Evolutionary conservation across 64 coral and sea anemone genomes (phyloP).

Genomic region (Trachythela sp.): DNA sequence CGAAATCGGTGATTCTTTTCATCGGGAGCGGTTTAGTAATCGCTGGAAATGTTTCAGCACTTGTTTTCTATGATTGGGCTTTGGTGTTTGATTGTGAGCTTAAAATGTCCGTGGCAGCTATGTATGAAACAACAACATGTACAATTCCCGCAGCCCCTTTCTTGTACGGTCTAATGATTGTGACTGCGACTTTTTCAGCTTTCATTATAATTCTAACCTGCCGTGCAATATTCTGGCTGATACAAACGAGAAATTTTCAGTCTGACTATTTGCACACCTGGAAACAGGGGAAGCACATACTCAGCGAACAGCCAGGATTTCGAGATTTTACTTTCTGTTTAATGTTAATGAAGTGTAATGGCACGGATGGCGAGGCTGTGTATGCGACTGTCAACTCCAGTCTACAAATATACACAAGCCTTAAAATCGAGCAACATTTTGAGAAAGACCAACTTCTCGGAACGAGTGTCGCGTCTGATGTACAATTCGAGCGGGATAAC

Average conservation of each 20-base stretch:
- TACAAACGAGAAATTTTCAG: background rate
- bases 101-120: background rate
- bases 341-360: background rate
- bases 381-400: constrained; percentile 3
- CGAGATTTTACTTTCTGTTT: constrained; percentile 6
- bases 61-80: background rate
- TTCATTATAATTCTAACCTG: background rate
- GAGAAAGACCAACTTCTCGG: background rate
- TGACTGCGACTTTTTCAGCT: background rate
- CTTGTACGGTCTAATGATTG: background rate
- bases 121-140: background rate
- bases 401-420: background rate
- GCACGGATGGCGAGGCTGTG: background rate
- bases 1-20: background rate
- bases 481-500: constrained; percentile 15
- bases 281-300: background rate
- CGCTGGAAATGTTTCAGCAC: background rate
- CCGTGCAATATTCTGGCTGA: background rate
- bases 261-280: background rate
- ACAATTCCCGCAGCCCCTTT: constrained; percentile 11
- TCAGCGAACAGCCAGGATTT: constrained; percentile 1
- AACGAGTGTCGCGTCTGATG: background rate
- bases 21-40: background rate
- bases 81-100: constrained; percentile 12
- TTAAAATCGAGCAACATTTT: background rate